Base-by-base conservation (phyloP, 2,888 invertebrate genomes). In the Nudaria mundana region DNA sequence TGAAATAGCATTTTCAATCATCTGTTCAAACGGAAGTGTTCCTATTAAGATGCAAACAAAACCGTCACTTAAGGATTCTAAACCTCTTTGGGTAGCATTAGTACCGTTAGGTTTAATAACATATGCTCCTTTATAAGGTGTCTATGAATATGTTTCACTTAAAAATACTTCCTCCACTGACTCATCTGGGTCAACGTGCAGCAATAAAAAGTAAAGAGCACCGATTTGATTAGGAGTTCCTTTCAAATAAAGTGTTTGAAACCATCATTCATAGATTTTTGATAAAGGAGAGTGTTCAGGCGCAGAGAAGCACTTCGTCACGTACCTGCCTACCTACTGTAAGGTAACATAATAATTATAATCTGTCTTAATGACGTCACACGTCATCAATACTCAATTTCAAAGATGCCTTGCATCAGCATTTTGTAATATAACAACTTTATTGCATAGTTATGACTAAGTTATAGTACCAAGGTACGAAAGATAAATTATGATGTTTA, bases 191-290 rank as follows among this genome's bases (percentile, higher is more conserved):
- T 47, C 51, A 50, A 28, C 41, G 32, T 37, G 43, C 30, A 12
- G 44, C 14, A 30, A 30, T 42, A 44, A 55, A 54, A 49, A 48
- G 40, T 47, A 52, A 54, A 54, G 30, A 40, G 38, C 45, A 32
- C 25, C 44, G 39, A 63, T 62, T 56, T 44, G 52, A 64, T 63
- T 54, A 52, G 35, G 38, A 44, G 30, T 24, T 48, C 33, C 25
- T 50, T 48, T 36, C 20, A 47, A 47, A 42, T 34, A 51, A 52
- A 53, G 52, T 40, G 31, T 53, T 38, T 33, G 15, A 52, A 39
- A 48, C 37, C 37, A 65, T 70, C 48, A 53, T 63, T 67, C 61
- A 64, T 37, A 28, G 29, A 56, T 51, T 48, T 45, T 61, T 57
- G 56, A 62, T 57, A 63, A 54, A 63, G 60, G 45, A 43, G 61